These are phyloP conservation scores for Cantharis rufa DNA, from an alignment of 2,888 invertebrate genomes.

Conservation along the genomic window DNA sequence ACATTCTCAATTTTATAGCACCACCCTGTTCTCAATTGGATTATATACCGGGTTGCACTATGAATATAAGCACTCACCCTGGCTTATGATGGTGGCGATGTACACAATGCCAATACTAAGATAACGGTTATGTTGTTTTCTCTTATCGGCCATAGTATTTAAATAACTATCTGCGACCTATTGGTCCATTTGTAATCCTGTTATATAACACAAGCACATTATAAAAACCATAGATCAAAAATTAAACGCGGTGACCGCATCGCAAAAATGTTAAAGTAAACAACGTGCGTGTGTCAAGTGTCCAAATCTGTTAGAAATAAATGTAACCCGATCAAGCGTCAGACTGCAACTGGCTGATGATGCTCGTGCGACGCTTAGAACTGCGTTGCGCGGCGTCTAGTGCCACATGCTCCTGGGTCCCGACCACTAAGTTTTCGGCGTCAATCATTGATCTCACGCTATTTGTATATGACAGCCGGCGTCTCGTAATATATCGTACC, in stretches of 20 bases:
- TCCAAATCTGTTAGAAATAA: slow-evolving; percentile 26
- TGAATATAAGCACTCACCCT: slow-evolving; percentile 55
- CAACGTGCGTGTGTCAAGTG: slow-evolving; percentile 24
- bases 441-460: slow-evolving; percentile 50
- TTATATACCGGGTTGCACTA: slow-evolving; percentile 45
- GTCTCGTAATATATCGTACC: slow-evolving; percentile 38
- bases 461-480: slow-evolving; percentile 48
- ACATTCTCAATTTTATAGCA: slow-evolving; percentile 35
- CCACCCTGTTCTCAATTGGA: slow-evolving; percentile 45
- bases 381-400: slow-evolving; percentile 48
- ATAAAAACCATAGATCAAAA: slow-evolving; percentile 13
- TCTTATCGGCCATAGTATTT: slow-evolving; percentile 39
- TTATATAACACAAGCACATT: slow-evolving; percentile 16
- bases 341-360: slow-evolving; percentile 50
- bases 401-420: slow-evolving; percentile 46
- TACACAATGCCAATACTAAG: slow-evolving; percentile 64
- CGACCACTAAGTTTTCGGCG: slow-evolving; percentile 40
- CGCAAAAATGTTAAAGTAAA: slow-evolving; percentile 27
- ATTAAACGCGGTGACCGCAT: slow-evolving; percentile 31
- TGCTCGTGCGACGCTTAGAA: slow-evolving; percentile 42
- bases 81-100: slow-evolving; percentile 65
- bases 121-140: slow-evolving; percentile 52
- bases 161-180: slow-evolving; percentile 12
- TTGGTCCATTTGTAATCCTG: slow-evolving; percentile 25
- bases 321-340: slow-evolving; percentile 40